Percentiles rank a stretch among this genome's conserved stretches.
phyloP scores from a whole-genome alignment of 37 sponge, comb jelly and placozoan species.

The Dysidea cf. avara region DNA sequence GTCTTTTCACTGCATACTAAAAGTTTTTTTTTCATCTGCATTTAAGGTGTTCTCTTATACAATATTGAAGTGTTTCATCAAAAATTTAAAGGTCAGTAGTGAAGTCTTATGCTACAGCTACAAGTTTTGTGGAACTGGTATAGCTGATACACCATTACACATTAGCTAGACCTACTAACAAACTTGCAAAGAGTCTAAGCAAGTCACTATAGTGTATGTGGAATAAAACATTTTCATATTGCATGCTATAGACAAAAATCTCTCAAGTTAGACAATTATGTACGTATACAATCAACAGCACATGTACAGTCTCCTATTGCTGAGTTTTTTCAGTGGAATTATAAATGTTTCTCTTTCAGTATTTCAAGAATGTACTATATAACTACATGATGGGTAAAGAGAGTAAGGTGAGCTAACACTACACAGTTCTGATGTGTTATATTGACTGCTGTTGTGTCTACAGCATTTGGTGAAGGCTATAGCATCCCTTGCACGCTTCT shows the following conservation, averaged over 20 bases:
- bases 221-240: too few species aligned
- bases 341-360: slow-evolving; percentile 19
- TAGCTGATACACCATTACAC: too few species aligned
- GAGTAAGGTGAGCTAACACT: slow-evolving; percentile 19
- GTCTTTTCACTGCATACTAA: too few species aligned
- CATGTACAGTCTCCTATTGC: neutral
- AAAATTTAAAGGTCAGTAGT: too few species aligned
- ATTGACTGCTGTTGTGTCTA: neutral
- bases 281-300: neutral
- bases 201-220: too few species aligned
- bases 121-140: too few species aligned
- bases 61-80: too few species aligned
- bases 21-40: too few species aligned
- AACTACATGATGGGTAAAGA: slow-evolving; percentile 77
- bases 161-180: too few species aligned
- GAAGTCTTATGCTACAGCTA: too few species aligned
- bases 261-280: neutral
- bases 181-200: too few species aligned
- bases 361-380: slow-evolving; percentile 72
- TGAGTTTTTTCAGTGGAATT: neutral
- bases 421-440: neutral
- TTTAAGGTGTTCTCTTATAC: too few species aligned
- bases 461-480: slow-evolving; percentile 59
- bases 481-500: slow-evolving; percentile 66
- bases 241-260: neutral